phyloP scores from a whole-genome alignment of 2,113 vertebrate species.

The Plecotus auritus region DNA sequence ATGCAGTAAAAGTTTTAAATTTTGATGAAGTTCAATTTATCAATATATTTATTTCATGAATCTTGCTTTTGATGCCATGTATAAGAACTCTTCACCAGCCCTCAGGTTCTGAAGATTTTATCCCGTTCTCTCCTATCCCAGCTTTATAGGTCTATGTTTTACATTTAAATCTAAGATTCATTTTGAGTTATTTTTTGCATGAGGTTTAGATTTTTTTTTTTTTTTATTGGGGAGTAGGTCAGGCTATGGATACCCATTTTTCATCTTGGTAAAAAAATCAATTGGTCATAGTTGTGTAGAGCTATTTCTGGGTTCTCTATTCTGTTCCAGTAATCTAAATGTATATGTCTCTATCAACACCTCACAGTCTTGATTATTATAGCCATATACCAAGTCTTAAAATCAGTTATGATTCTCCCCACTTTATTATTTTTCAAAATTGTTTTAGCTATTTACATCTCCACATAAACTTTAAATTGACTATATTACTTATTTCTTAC shows the following conservation, averaged over 20 bases:
- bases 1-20: neutral
- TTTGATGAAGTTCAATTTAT: neutral
- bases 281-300: neutral
- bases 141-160: neutral
- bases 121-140: neutral
- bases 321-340: neutral
- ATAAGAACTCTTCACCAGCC: neutral
- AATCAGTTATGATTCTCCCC: neutral
- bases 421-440: neutral
- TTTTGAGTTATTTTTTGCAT: neutral
- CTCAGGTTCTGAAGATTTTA: neutral
- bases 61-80: neutral
- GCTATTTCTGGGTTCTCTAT: neutral
- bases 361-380: neutral
- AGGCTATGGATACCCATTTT: neutral
- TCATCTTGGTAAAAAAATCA: neutral
- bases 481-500: neutral
- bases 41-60: neutral
- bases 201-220: neutral
- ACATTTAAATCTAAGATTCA: neutral
- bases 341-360: neutral
- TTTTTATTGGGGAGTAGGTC: neutral
- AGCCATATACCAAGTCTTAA: neutral
- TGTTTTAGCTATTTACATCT: neutral
- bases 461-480: neutral